Evolutionary conservation across 2,888 invertebrate species (phyloP).

Genomic region (Microctonus brassicae): DNA sequence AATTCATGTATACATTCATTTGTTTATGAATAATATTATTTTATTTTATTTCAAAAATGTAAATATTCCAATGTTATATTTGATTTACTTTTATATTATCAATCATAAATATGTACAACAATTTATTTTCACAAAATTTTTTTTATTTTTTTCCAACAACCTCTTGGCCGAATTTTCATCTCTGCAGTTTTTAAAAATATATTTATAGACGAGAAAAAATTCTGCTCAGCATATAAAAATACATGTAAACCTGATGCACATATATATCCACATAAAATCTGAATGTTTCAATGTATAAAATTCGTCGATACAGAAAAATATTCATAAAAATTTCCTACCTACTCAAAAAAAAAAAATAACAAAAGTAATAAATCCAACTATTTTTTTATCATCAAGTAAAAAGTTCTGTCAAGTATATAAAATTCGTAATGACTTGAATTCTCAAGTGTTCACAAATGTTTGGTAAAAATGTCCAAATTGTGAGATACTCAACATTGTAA

Average conservation of each 20-base stretch:
- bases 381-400: neutral
- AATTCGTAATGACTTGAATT: neutral
- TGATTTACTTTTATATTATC: neutral
- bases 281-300: neutral
- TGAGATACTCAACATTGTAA: conserved; percentile 2
- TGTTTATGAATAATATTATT: too few relatives aligned
- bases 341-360: neutral
- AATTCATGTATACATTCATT: too few relatives aligned
- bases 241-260: neutral
- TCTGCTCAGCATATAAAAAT: neutral
- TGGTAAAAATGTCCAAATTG: neutral
- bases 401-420: neutral
- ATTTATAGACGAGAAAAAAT: neutral
- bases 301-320: neutral
- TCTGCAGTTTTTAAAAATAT: neutral
- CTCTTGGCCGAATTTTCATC: neutral
- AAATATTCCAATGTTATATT: too few relatives aligned
- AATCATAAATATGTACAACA: neutral
- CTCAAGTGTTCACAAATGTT: neutral
- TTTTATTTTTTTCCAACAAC: neutral
- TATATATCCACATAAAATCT: neutral
- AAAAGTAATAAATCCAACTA: neutral
- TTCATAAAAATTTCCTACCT: neutral
- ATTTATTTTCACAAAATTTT: too few relatives aligned
- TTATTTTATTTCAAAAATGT: too few relatives aligned